These are phyloP conservation scores for Atta texana DNA, from an alignment of 1,140 invertebrate genomes.

Conservation along the genomic window DNA sequence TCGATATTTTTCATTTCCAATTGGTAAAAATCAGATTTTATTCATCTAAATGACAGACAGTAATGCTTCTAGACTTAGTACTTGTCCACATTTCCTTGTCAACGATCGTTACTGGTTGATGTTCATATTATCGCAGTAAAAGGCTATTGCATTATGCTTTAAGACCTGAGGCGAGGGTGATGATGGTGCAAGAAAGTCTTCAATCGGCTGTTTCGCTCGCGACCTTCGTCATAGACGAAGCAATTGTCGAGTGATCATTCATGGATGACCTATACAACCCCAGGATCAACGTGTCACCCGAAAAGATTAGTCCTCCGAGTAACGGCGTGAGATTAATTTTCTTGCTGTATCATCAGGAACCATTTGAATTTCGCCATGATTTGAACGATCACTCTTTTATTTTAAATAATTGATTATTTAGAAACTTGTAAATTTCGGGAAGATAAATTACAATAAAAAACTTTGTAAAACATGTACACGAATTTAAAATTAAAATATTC, in stretches of 20 bases:
- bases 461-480: background rate
- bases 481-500: background rate
- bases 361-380: background rate
- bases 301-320: conserved; percentile 46
- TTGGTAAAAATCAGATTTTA: background rate
- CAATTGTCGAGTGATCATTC: conserved; percentile 47
- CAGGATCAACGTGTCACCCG: conserved; percentile 52
- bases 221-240: conserved; percentile 45
- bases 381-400: conserved; percentile 15
- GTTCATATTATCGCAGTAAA: conserved; percentile 41
- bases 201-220: conserved; percentile 53
- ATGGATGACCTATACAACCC: conserved; percentile 38
- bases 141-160: conserved; percentile 50
- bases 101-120: conserved; percentile 53
- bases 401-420: conserved; percentile 9
- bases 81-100: conserved; percentile 45
- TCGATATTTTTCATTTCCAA: background rate
- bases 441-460: background rate
- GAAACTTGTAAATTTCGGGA: background rate
- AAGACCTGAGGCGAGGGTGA: conserved; percentile 29
- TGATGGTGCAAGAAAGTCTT: conserved; percentile 58
- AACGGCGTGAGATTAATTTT: conserved; percentile 57
- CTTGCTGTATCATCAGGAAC: conserved; percentile 6
- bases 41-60: conserved; percentile 35
- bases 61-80: conserved; percentile 40